Evolutionary conservation across 2,113 vertebrate genomes (phyloP).

Genomic region (Ursus arctos): DNA sequence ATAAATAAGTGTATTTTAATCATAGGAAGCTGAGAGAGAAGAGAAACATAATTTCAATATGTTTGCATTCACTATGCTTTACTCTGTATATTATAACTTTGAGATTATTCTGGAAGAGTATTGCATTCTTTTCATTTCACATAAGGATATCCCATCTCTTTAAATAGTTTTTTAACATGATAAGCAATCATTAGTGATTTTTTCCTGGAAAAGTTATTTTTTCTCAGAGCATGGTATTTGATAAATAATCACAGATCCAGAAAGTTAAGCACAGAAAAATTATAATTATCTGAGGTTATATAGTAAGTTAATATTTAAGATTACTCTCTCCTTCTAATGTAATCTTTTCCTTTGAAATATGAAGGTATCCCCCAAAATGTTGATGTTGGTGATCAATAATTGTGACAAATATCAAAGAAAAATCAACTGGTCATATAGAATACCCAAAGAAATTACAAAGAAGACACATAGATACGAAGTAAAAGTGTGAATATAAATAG

Average conservation of each 20-base stretch:
- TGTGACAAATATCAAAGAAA: slow-evolving; percentile 7
- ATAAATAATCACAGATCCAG: background rate
- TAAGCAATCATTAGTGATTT: background rate
- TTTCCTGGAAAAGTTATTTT: background rate
- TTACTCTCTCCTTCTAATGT: background rate
- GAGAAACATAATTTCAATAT: background rate
- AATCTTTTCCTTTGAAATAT: background rate
- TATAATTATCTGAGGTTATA: background rate
- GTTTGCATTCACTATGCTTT: background rate
- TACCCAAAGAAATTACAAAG: background rate
- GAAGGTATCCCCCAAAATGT: background rate
- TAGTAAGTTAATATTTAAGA: background rate
- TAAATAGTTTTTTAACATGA: background rate
- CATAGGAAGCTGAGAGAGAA: background rate
- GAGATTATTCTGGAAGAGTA: slow-evolving; percentile 1
- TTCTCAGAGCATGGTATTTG: background rate
- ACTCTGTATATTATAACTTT: background rate
- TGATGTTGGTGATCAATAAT: background rate
- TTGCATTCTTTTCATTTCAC: background rate
- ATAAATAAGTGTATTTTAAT: slow-evolving; percentile 17
- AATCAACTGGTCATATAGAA: background rate
- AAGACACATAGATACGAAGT: background rate
- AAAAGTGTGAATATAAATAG: background rate
- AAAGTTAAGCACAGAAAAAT: background rate
- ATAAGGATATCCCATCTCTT: background rate